Base-by-base conservation (phyloP, 2,113 vertebrate genomes). In the Ascaphus truei region DNA sequence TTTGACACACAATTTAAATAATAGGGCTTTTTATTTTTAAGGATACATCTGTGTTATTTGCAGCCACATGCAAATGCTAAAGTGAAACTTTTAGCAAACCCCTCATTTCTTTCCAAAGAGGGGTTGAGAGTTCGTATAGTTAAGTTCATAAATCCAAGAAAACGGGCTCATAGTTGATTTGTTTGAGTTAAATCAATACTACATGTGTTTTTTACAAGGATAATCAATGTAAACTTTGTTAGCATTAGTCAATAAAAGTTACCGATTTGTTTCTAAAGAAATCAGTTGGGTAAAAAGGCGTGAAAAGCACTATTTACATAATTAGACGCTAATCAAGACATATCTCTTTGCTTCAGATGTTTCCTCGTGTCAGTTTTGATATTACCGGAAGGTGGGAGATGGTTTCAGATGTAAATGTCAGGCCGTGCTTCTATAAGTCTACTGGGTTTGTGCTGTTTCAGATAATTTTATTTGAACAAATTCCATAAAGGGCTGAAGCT, bases 391-490 rank as follows among this genome's bases (percentile, higher is more conserved):
- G 39, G 15, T 63, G 67, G 59, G 79, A 41, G 68, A 79, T 69
- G 50, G 5, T 18, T 59, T 60, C 33, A 59, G 39, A 61, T 51
- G 45, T 33, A 61, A 71, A 71, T 71, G 67, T 20, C 67, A 71
- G 67, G 67, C 61, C 67, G 76, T 80, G 79, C 79, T 78, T 83
- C 79, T 81, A 77, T 71, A 81, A 68, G 76, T 84, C 74, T 36
- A 65, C 72, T 68, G 79, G 53, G 72, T 74, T 73, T 83, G 79
- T 47, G 2, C 80, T 62, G 79, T 82, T 73, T 56, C 73, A 78
- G 77, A 75, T 83, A 75, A 85, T 83, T 86, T 82, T 52, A 87
- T 86, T 85, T 78, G 77, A 84, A 75, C 33, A 41, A 65, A 56
- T 79, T 79, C 78, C 66, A 61, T 62, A 79, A 78, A 83, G 62